phyloP scores from a whole-genome alignment of 2,113 vertebrate genomes.

The Hippocampus comes region DNA sequence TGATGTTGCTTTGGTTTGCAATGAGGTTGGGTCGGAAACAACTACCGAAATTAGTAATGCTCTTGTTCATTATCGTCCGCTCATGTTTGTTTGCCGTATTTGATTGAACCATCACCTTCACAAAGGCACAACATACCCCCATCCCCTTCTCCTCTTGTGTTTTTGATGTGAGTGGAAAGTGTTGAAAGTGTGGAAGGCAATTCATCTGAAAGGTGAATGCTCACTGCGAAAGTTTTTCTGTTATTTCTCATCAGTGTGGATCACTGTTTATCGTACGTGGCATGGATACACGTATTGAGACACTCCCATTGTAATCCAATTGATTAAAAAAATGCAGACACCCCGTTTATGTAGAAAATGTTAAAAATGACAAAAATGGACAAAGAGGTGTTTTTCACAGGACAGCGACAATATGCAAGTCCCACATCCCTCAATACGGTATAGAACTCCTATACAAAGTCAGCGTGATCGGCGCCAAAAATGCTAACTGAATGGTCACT shows the following conservation, averaged over 20 bases:
- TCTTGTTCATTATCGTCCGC: constrained; percentile 57
- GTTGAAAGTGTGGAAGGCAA: constrained; percentile 28
- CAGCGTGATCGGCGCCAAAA: no score
- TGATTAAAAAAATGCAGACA: not conserved
- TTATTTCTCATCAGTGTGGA: constrained; percentile 22
- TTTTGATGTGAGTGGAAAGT: constrained; percentile 20
- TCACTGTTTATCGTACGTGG: constrained; percentile 20
- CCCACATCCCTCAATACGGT: no score
- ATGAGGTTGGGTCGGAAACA: constrained; percentile 34
- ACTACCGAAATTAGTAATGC: constrained; percentile 51
- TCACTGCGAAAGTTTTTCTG: constrained; percentile 8
- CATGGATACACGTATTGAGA: not conserved
- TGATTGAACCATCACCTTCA: constrained; percentile 48
- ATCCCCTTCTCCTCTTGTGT: not conserved
- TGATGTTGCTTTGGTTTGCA: constrained; percentile 38
- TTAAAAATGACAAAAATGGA: no score
- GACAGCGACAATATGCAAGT: no score
- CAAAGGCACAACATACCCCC: constrained; percentile 24
- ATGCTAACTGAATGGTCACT: no score
- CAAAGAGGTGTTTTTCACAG: no score
- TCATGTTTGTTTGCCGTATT: constrained; percentile 62
- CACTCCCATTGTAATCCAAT: not conserved
- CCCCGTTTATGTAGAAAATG: no score
- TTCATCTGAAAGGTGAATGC: constrained; percentile 27
- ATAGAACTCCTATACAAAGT: no score